Percentiles rank a stretch among this genome's conserved stretches.
Conservation (phyloP, 2,888 invertebrate genomes). For the Eupithecia subfuscata region DNA sequence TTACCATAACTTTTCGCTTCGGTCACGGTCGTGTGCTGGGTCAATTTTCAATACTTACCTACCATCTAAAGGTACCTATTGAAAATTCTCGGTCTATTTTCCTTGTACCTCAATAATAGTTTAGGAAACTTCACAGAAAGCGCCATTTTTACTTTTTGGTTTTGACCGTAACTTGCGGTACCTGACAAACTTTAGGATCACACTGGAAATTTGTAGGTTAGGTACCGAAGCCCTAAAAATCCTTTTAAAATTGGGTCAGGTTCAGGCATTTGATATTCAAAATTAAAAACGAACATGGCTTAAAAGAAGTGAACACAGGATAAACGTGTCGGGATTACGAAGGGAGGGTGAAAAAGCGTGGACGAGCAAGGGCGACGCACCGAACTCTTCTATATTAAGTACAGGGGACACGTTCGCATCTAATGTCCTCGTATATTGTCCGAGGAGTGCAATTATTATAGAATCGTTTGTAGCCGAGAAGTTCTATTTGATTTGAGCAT, state of each 20-base stretch:
- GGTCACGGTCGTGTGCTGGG: slow-evolving; percentile 8
- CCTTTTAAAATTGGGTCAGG: not conserved
- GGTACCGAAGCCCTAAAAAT: not conserved
- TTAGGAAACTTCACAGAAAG: not conserved
- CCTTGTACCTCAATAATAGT: not conserved
- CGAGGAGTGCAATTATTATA: slow-evolving; percentile 77
- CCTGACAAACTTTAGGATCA: not conserved
- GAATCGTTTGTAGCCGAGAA: slow-evolving; percentile 43
- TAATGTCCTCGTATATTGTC: slow-evolving; percentile 83
- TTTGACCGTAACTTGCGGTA: not conserved
- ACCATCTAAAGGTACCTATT: not conserved
- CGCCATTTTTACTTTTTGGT: not conserved
- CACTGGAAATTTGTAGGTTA: too few species aligned
- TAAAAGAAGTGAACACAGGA: slow-evolving; percentile 23
- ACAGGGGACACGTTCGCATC: slow-evolving; percentile 79
- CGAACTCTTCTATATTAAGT: slow-evolving; percentile 78
- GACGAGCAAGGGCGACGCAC: slow-evolving; percentile 78
- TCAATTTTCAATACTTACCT: not conserved
- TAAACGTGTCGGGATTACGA: slow-evolving; percentile 26
- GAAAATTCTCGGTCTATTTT: not conserved
- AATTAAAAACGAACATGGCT: not conserved
- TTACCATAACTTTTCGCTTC: slow-evolving; percentile 8
- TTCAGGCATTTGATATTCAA: not conserved
- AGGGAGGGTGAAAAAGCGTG: slow-evolving; percentile 55
- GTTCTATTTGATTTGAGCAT: slow-evolving; percentile 28